These are phyloP conservation scores for Radopholus similis DNA, from an alignment of 1,140 invertebrate species.

Conservation along the genomic window DNA sequence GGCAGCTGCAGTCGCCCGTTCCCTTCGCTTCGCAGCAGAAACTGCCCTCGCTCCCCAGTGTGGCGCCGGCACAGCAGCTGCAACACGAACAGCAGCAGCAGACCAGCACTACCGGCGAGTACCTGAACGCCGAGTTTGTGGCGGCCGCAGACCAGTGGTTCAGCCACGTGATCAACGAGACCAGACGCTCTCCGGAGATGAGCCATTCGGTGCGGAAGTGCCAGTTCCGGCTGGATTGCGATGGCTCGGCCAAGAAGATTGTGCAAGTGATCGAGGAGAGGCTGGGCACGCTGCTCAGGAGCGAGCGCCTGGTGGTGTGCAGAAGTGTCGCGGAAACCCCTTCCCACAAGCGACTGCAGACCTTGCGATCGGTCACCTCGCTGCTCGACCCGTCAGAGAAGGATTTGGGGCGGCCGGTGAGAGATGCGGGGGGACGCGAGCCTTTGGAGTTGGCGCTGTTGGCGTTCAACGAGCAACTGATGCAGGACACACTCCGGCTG, in stretches of 20 bases:
- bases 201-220: slow-evolving; percentile 25
- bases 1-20: neutral
- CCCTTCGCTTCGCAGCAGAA: neutral
- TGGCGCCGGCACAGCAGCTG: too few relatives aligned
- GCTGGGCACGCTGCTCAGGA: slow-evolving; percentile 7
- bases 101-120: slow-evolving; percentile 11
- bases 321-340: slow-evolving; percentile 23
- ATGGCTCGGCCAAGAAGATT: slow-evolving; percentile 29
- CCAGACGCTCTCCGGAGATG: slow-evolving; percentile 29
- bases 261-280: slow-evolving; percentile 24
- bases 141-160: slow-evolving; percentile 38
- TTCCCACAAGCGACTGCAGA: slow-evolving; percentile 25
- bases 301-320: slow-evolving; percentile 25
- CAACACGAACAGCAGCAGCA: neutral
- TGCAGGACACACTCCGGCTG: slow-evolving; percentile 12
- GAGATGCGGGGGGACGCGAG: slow-evolving; percentile 38
- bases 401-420: slow-evolving; percentile 35
- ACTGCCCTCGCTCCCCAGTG: too few relatives aligned
- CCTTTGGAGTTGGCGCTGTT: slow-evolving; percentile 27
- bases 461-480: slow-evolving; percentile 31
- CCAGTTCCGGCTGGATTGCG: slow-evolving; percentile 31
- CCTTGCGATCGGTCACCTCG: slow-evolving; percentile 25
- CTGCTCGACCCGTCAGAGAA: slow-evolving; percentile 42
- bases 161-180: slow-evolving; percentile 17
- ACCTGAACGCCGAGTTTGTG: slow-evolving; percentile 29